Base-by-base conservation (phyloP, 2,797 vertebrate species). In the Myotis daubentonii region DNA sequence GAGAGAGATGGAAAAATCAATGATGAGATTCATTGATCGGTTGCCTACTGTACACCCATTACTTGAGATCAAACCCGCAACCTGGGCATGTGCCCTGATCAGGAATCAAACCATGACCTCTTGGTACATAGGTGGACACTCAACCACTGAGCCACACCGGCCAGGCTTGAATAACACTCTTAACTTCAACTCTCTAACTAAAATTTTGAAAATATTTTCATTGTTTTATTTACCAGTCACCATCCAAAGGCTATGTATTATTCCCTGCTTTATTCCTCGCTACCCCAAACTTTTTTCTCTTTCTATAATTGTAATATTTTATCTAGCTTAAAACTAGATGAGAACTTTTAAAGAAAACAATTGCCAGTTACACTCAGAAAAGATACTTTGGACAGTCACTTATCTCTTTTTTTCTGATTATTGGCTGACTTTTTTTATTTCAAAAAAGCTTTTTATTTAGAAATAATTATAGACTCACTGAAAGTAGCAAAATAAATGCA, bases 321-420 rank as follows among this genome's bases (percentile, higher is more conserved):
- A 41, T 68, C 33, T 76, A 57, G 5, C n/a, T 93, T 80, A 87
- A 95, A 94, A 80, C 13, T 76, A 19, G 7, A 15, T 36, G 41
- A 84, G 41, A 85, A 74, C 49, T 44, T 93, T 93, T 49, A 79
- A 90, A 71, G 41, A 93, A 85, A 76, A 74, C 49, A 22, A 87
- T 33, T 60, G 4, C 36, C 23, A 15, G 76, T 66, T 88, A 25
- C 72, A 38, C 74, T 71, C 28, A 71, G 70, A 82, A 86, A 87
- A 82, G 66, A 30, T 66, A 71, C 2, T 60, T 33, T 49, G 38
- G 23, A 15, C 71, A 28, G 28, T 81, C 70, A 53, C 23, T 51
- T 68, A 20, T 57, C 19, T 19, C 51, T 75, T 75, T 91, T 91
- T 81, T 53, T 38, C 9, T 89, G 25, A 53, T 93, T 30, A 79